phyloP scores from a whole-genome alignment of 1,140 invertebrate genomes.

The Drosophila lini region DNA sequence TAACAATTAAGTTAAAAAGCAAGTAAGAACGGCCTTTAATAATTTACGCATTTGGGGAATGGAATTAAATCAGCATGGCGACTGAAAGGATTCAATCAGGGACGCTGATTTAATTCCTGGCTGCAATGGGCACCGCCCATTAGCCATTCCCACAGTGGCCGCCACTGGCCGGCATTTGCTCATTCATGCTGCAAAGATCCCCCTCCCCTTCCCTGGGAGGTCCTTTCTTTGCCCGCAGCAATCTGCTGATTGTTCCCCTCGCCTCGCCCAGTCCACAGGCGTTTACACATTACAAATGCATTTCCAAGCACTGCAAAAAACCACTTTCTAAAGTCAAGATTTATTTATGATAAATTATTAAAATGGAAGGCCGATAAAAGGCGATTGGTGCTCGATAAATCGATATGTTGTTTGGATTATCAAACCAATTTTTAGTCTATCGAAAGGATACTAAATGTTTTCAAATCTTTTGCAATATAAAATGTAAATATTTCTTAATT shows the following conservation, averaged over 20 bases:
- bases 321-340: too few species aligned
- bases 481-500: too few species aligned
- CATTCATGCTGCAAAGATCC: constrained; percentile 47
- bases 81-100: constrained; percentile 48
- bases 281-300: constrained; percentile 52
- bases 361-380: neutral
- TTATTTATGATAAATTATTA: neutral
- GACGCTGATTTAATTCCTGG: constrained; percentile 52
- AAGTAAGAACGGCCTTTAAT: neutral
- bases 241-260: constrained; percentile 37
- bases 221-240: constrained; percentile 39
- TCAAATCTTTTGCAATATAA: too few species aligned
- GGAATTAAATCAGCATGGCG: constrained; percentile 33
- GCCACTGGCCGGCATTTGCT: constrained; percentile 27
- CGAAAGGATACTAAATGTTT: too few species aligned
- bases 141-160: constrained; percentile 27
- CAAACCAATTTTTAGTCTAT: too few species aligned
- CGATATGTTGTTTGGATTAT: too few species aligned
- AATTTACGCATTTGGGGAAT: constrained; percentile 16
- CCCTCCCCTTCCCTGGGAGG: neutral
- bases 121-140: constrained; percentile 2
- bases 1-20: constrained; percentile 12
- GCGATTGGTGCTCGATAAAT: too few species aligned
- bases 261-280: neutral
- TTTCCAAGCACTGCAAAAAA: constrained; percentile 22